Evolutionary conservation across 2,113 vertebrate species (phyloP), one percentile per base, ranked within the genome.

Genomic region (Ceyx margarethae): DNA sequence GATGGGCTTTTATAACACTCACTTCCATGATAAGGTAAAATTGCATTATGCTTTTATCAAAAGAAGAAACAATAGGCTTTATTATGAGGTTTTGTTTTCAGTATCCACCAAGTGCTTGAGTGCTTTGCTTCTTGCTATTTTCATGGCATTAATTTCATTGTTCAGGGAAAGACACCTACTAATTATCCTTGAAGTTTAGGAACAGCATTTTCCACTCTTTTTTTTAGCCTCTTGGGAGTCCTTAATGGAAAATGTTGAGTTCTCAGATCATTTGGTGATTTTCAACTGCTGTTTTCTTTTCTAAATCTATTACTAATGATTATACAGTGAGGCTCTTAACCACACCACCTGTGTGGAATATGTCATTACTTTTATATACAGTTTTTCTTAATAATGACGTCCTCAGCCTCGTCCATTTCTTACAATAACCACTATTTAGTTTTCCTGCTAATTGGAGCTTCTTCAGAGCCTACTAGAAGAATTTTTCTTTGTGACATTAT

Each of bases 1-100:
- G 74, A 95, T 84, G 50, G 80, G 28, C 89, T 83, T 94, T 75
- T 94, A 77, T 95, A 87, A 94, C 1, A 7, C 87, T 83, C 82
- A 16, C 69, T 94, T 91, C 66, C 57, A 50, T 86, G 77, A 94
- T 87, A 85, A 92, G 61, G 45, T 64, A 81, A 19, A 79, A 90
- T 86, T 29, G 25, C 50, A 78, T 85, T 68, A 62, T 85, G 57
- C 80, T 89, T 89, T 90, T 89, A 90, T 76, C 71, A 58, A 50
- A 93, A 73, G 78, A 65, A 62, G 58, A 37, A 85, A 65, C 35
- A 73, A 13, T 37, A 76, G 50, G 50, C 40, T 73, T 91, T 85
- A 58, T 51, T 82, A 11, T 42, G 69, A 65, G 22, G 19, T 45
- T 53, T 48, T 77, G 9, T 65, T 91, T 87, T 76, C 22, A 9